Base-by-base conservation (phyloP, 2,888 invertebrate genomes). In the Agelastica alni region DNA sequence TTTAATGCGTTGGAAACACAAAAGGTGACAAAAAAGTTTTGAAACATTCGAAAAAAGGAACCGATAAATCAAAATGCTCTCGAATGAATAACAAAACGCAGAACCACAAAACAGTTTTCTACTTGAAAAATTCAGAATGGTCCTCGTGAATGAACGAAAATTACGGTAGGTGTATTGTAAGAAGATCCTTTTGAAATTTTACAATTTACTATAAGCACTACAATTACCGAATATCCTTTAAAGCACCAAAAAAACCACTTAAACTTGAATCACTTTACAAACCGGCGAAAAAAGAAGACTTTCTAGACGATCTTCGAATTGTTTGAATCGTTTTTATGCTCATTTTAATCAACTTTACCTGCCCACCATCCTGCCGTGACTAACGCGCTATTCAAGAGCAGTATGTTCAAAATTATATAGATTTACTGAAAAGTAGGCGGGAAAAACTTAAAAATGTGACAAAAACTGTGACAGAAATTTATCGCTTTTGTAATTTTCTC, bases 191-290 rank as follows among this genome's bases (percentile, higher is more conserved):
- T 43, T 14, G 12, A 48, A 48, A 20, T 47, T 34, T 49, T 49
- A 54, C 53, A 44, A 54, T 54, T 48, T 43, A 45, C 44, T 45
- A 45, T 45, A 32, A n/a, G n/a, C 43, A 48, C 53, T 48, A 53
- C 53, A 53, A 53, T 53, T 36, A 48, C 37, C 47, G 48, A 43
- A 53, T 53, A 48, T 48, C 48, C 53, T 47, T 51, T 48, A 22
- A 26, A 41, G 13, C 10, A 42, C 36, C 13, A 41, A 42, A 43
- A 39, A 32, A n/a, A 44, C 41, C 48, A 54, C 48, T 54, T 54
- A 49, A 44, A 44, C 37, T 54, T 48, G 43, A 47, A 54, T 48
- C 37, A 36, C 43, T 32, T 48, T 54, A 31, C 39, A 49, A 49
- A 43, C 44, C 48, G 53, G 43, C 28, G 37, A 36, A 10, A 54